A percentile compares a stretch with the other conserved stretches of the same genome.
These are phyloP conservation scores for Leptocoma aspasia DNA, from an alignment of 2,113 vertebrate species.

Conservation along the genomic window DNA sequence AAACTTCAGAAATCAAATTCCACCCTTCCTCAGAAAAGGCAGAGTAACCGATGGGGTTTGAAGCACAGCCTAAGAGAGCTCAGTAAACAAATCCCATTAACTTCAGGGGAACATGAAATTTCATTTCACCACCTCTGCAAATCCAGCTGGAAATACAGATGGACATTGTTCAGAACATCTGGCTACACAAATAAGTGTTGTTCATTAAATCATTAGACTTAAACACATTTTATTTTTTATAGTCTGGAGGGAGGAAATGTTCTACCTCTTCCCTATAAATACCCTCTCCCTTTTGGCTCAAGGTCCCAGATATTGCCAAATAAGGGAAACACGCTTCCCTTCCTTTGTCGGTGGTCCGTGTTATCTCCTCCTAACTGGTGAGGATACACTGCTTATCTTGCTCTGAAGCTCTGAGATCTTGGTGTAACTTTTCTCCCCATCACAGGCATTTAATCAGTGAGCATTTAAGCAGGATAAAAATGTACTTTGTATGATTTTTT, in stretches of 20 bases:
- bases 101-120: neutral
- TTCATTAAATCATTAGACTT: neutral
- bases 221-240: neutral
- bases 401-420: neutral
- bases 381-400: conserved; percentile 30
- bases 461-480: conserved; percentile 9
- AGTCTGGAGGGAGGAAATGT: neutral
- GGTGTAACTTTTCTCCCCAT: neutral
- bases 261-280: conserved; percentile 30
- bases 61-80: neutral
- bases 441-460: neutral
- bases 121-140: neutral
- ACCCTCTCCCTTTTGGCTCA: neutral
- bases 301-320: neutral
- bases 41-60: neutral
- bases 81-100: neutral
- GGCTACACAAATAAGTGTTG: neutral
- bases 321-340: neutral
- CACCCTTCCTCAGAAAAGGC: neutral
- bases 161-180: neutral
- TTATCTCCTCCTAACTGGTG: conserved; percentile 30
- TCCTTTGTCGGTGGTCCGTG: neutral
- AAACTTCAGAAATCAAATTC: neutral
- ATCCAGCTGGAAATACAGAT: neutral
- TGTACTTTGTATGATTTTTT: neutral